Base-by-base conservation (phyloP, 2,113 vertebrate genomes). In the Tor tambroides region DNA sequence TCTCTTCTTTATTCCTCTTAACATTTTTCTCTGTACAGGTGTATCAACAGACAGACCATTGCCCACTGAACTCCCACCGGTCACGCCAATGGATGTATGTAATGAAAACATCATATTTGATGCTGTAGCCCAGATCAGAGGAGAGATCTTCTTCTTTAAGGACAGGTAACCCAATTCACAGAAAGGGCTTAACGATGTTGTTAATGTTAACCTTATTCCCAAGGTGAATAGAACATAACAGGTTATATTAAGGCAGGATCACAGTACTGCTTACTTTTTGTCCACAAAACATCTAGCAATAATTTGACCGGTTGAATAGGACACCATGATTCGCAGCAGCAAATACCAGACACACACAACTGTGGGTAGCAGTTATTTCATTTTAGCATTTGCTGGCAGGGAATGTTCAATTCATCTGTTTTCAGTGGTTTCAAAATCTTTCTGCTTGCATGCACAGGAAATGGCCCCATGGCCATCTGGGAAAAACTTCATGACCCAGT, bases 131-230 rank as follows among this genome's bases (percentile, higher is more conserved):
- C 97, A 99, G 93, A 96, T 99, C 81, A 96, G 98, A 91, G 98
- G 98, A 87, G 98, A 99, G 92, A 97, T 92, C 0, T 99, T 99
- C 94, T 98, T 99, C 95, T 99, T 99, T 92, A 99, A 98, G 92
- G 97, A 99, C 88, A 96, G 98, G 98, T 99, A 95, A 96, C 17
- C 56, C 14, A 43, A 1, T 61, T 80, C 14, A 80, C 38, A 80
- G 12, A 56, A 15, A 63, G 8, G 38, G 12, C 6, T 80, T 32
- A n/a, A n/a, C n/a, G n/a, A n/a, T n/a, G n/a, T n/a, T n/a, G n/a
- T n/a, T n/a, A n/a, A 38, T 21, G 11, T 61, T 17, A 63, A n/a
- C 32, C 9, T 72, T 41, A 61, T 80, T 79, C 49, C 26, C 3
- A 30, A 79, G 28, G 17, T 79, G 23, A 21, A 67, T 43, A 32